A percentile compares a stretch with the other conserved stretches of the same genome.
These are phyloP conservation scores for Netelia inedita DNA, from an alignment of 2,888 invertebrate genomes.

Conservation along the genomic window DNA sequence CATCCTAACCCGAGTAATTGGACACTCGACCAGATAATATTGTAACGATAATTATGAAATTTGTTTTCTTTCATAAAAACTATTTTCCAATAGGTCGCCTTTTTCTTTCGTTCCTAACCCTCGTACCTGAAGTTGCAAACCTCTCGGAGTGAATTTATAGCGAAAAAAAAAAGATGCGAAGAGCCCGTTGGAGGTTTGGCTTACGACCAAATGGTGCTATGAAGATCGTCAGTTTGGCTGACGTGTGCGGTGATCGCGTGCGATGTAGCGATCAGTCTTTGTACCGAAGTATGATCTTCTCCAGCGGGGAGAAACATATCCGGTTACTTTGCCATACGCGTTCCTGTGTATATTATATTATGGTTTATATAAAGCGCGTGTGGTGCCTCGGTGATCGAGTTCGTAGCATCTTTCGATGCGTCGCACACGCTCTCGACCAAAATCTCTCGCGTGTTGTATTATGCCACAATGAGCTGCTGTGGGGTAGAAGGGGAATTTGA, in stretches of 20 bases:
- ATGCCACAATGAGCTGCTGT: constrained; percentile 45
- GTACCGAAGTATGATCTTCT: constrained; percentile 82
- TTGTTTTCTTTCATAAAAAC: constrained; percentile 15
- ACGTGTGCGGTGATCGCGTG: constrained; percentile 84
- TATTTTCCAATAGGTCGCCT: neutral
- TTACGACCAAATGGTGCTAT: constrained; percentile 79
- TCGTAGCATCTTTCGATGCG: constrained; percentile 51
- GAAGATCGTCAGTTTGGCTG: constrained; percentile 83
- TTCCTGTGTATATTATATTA: constrained; percentile 37
- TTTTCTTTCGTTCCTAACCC: neutral
- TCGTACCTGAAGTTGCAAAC: neutral
- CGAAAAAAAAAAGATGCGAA: constrained; percentile 18
- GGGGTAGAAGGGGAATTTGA: constrained; percentile 11
- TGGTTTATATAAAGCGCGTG: constrained; percentile 45
- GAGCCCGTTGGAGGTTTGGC: constrained; percentile 67
- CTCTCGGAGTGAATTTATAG: constrained; percentile 30
- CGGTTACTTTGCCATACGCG: constrained; percentile 77
- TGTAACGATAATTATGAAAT: neutral
- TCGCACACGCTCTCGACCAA: constrained; percentile 62
- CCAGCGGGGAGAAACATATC: constrained; percentile 82
- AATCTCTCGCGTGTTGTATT: constrained; percentile 33
- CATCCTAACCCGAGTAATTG: constrained; percentile 1
- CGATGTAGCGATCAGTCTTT: constrained; percentile 84
- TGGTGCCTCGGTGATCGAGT: constrained; percentile 55
- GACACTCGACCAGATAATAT: constrained; percentile 30